phyloP scores from a whole-genome alignment of 1,140 invertebrate species.

The Drosophila trapezifrons region DNA sequence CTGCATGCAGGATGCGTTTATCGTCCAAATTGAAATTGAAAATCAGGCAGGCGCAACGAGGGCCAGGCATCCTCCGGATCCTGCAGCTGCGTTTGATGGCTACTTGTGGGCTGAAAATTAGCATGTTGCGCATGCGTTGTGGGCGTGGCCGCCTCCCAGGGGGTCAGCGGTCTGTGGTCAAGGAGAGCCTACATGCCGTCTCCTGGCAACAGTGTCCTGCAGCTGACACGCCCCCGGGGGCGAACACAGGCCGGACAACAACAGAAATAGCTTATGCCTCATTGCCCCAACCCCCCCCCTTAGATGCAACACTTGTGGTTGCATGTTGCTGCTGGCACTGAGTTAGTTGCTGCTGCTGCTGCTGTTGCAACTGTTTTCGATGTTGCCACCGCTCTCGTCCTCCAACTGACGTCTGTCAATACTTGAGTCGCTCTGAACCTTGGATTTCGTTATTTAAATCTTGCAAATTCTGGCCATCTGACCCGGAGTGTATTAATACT shows the following conservation, averaged over 20 bases:
- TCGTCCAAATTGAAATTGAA: slow-evolving; percentile 71
- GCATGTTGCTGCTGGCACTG: slow-evolving; percentile 29
- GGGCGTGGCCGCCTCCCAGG: slow-evolving; percentile 40
- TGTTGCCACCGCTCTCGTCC: slow-evolving; percentile 9
- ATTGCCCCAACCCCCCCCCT: no score
- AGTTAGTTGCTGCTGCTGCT: slow-evolving; percentile 16
- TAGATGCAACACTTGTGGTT: slow-evolving; percentile 20
- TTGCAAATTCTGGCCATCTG: no score
- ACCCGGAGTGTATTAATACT: no score
- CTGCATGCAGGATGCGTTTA: slow-evolving; percentile 32
- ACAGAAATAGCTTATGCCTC: background rate
- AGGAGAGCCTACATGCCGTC: background rate
- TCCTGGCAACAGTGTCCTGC: slow-evolving; percentile 35
- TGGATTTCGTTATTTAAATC: no score
- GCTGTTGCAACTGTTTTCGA: slow-evolving; percentile 18
- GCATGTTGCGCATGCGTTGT: slow-evolving; percentile 70
- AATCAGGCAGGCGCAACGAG: slow-evolving; percentile 57
- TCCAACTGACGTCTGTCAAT: background rate
- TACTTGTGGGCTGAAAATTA: slow-evolving; percentile 52
- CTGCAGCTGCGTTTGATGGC: slow-evolving; percentile 54
- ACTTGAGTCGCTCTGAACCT: background rate
- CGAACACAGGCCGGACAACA: slow-evolving; percentile 8
- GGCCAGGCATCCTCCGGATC: background rate
- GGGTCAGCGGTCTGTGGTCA: slow-evolving; percentile 10
- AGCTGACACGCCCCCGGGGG: slow-evolving; percentile 43